Conservation (phyloP, 2,888 invertebrate genomes). For the Prionchulus punctatus region DNA sequence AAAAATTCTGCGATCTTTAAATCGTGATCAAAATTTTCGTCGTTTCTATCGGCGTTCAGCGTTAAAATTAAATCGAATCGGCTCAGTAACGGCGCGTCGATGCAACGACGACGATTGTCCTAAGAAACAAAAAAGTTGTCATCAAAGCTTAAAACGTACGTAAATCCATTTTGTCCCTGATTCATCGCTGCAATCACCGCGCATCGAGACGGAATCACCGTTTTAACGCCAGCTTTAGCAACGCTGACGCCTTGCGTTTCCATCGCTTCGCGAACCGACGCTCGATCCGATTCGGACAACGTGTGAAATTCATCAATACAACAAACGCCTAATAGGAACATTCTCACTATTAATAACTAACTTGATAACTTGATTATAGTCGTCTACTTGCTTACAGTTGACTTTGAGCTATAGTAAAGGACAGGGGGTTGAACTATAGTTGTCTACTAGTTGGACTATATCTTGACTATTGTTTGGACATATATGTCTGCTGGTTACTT, state of each 20-base stretch:
- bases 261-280: slow-evolving; percentile 79
- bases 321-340: slow-evolving; percentile 47
- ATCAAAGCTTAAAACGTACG: background rate
- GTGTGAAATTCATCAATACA: slow-evolving; percentile 80
- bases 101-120: background rate
- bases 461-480: too few relatives aligned
- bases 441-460: too few relatives aligned
- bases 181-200: background rate
- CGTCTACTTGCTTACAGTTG: too few relatives aligned
- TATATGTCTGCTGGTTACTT: too few relatives aligned
- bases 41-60: slow-evolving; percentile 32
- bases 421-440: too few relatives aligned
- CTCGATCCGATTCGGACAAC: slow-evolving; percentile 61
- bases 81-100: background rate
- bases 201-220: background rate
- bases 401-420: too few relatives aligned
- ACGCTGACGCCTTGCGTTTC: slow-evolving; percentile 82
- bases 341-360: too few relatives aligned
- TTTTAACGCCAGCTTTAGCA: slow-evolving; percentile 50
- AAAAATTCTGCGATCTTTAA: background rate
- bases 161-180: background rate
- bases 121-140: too few relatives aligned
- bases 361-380: too few relatives aligned
- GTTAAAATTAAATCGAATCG: slow-evolving; percentile 2
- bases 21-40: slow-evolving; percentile 29